These are phyloP conservation scores for Trachurus trachurus DNA, from an alignment of 2,797 vertebrate genomes.

Conservation along the genomic window DNA sequence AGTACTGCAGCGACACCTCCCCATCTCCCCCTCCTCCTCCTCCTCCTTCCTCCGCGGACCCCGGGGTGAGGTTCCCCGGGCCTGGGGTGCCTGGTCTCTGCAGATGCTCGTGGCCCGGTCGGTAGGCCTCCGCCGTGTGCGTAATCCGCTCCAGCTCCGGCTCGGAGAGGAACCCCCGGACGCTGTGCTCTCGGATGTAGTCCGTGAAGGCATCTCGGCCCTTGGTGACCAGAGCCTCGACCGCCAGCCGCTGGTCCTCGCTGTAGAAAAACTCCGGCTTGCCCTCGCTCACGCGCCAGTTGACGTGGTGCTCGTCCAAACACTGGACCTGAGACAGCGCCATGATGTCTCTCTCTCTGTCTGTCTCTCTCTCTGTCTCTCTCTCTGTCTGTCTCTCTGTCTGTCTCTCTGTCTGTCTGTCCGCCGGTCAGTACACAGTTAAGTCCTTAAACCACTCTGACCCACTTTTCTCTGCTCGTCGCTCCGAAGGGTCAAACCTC, in stretches of 20 bases:
- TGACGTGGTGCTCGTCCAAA: slow-evolving; percentile 94
- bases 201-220: slow-evolving; percentile 90
- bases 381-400: no score
- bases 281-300: slow-evolving; percentile 93
- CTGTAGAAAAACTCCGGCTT: slow-evolving; percentile 99
- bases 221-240: slow-evolving; percentile 87
- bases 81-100: slow-evolving; percentile 67
- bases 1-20: slow-evolving; percentile 93
- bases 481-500: slow-evolving; percentile 41
- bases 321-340: slow-evolving; percentile 97
- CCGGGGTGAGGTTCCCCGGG: slow-evolving; percentile 66
- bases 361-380: no score
- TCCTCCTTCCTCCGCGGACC: slow-evolving; percentile 56
- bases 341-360: no score
- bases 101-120: slow-evolving; percentile 87
- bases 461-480: slow-evolving; percentile 35
- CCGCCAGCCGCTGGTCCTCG: slow-evolving; percentile 93
- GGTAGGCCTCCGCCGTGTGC: slow-evolving; percentile 86
- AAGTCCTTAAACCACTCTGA: slow-evolving; percentile 18
- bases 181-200: slow-evolving; percentile 84
- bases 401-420: no score
- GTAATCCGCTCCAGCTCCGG: slow-evolving; percentile 89
- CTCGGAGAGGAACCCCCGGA: slow-evolving; percentile 94
- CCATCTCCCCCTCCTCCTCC: slow-evolving; percentile 68
- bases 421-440: slow-evolving; percentile 12